Base-by-base conservation (phyloP, 2,797 vertebrate species). In the Onychomys arenicola region DNA sequence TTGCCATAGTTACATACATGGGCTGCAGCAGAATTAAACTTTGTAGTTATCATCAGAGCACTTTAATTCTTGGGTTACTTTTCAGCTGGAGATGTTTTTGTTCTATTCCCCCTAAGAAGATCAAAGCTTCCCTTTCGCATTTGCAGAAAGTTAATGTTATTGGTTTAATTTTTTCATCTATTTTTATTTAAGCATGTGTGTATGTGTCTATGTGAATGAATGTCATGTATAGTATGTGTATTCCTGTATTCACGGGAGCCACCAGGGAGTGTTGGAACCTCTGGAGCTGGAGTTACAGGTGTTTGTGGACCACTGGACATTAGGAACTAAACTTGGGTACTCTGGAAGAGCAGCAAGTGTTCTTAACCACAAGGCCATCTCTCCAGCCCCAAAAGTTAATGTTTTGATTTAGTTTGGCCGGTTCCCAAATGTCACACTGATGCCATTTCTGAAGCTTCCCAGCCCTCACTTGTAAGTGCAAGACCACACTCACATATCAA, bases 1-100 rank as follows among this genome's bases (percentile, higher is more conserved):
- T 96, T 97, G 82, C 46, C 85, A 94, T 95, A 86, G 89, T 59
- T 94, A 93, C 73, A 11, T 37, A n/a, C 85, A 86, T 55, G 0
- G 4, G 34, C 65, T 17, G 43, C 7, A 40, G 52, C 40, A 67
- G 0, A 17, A 67, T 46, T 59, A 69, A 91, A 93, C 83, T 73
- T 29, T 43, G 34, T 91, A 11, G 32, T 97, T 96, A 91, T 17
- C 75, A 61, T 88, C 76, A 29, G 37, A 80, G 1, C 17, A 12
- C 83, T 86, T 86, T 94, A 86, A 77, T 78, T 90, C 76, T 2
- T 84, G 63, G 12, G 46, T 65, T 82, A 65, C 83, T 96, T 96
- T 92, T 78, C 29, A 49, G 29, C 46, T 61, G 93, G 76, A 2
- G 34, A 78, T 96, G 63, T 78, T 25, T 96, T 55, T 75, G 87